Evolutionary conservation across 2,113 vertebrate species (phyloP).

Genomic region (Equus przewalskii): DNA sequence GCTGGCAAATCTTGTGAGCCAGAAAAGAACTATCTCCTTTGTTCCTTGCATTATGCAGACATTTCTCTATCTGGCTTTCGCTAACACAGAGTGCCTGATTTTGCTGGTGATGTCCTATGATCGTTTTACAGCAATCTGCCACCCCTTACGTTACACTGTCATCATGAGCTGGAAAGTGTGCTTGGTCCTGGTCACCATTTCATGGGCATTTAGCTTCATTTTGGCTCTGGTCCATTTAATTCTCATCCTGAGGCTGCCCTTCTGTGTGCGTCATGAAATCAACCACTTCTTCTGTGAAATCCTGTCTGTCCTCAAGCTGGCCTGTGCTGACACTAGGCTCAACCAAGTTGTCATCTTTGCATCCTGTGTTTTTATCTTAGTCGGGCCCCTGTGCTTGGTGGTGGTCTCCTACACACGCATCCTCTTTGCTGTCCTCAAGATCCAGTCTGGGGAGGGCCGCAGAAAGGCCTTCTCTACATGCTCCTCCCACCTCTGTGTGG

Average conservation of each 20-base stretch:
- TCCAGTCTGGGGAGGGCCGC: no score
- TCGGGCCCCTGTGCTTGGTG: constrained; percentile 61
- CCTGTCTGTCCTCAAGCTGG: constrained; percentile 75
- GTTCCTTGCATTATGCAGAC: constrained; percentile 71
- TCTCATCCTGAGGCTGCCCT: constrained; percentile 71
- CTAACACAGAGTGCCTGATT: constrained; percentile 65
- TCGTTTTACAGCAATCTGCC: constrained; percentile 72
- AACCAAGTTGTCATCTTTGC: constrained; percentile 64
- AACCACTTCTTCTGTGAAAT: constrained; percentile 83
- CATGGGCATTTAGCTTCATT: constrained; percentile 58
- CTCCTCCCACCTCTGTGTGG: constrained; percentile 72
- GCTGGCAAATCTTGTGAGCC: constrained; percentile 63
- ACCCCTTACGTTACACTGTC: constrained; percentile 61
- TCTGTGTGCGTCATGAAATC: constrained; percentile 70
- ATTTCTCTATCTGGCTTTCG: constrained; percentile 64
- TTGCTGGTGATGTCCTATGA: constrained; percentile 82
- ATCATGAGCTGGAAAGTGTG: constrained; percentile 71
- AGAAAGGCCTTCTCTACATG: constrained; percentile 82
- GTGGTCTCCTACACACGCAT: constrained; percentile 25
- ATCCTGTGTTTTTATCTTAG: background rate
- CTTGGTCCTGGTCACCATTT: background rate
- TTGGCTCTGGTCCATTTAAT: constrained; percentile 35
- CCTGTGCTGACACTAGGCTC: constrained; percentile 71
- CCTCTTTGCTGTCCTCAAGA: no score
- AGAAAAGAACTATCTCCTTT: constrained; percentile 68